Percentiles rank a stretch among this genome's conserved stretches.
These are phyloP conservation scores for Sympetrum striolatum DNA, from an alignment of 2,888 invertebrate genomes.

Conservation along the genomic window DNA sequence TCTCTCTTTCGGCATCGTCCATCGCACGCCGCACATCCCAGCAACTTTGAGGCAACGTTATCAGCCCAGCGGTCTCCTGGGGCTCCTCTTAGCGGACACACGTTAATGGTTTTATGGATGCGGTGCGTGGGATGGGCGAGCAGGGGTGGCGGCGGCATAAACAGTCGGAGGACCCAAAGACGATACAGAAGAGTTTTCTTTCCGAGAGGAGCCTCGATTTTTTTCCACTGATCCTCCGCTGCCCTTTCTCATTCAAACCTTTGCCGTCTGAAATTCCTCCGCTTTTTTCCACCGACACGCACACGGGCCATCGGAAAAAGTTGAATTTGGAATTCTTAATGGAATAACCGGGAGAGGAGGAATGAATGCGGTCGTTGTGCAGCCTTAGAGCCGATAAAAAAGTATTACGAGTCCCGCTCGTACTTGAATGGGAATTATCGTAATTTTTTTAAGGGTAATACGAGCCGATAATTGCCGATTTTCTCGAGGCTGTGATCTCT, in stretches of 20 bases:
- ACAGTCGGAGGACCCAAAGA: background rate
- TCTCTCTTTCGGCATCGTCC: background rate
- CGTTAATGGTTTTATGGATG: conserved; percentile 39
- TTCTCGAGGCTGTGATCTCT: no score
- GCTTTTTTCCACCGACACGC: background rate
- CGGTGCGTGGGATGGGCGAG: background rate
- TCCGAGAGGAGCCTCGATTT: background rate
- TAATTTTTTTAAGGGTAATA: no score
- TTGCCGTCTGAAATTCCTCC: background rate
- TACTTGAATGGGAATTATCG: no score
- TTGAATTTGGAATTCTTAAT: background rate
- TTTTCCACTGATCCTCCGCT: background rate
- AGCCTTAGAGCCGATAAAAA: no score
- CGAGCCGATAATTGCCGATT: no score
- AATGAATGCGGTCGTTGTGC: no score
- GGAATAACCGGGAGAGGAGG: no score
- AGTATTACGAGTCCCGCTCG: no score
- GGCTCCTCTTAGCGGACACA: conserved; percentile 40
- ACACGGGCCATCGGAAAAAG: background rate
- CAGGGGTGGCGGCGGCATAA: background rate
- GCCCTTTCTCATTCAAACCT: background rate
- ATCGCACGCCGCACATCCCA: conserved; percentile 36
- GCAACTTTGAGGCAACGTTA: conserved; percentile 40
- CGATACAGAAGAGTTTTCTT: background rate
- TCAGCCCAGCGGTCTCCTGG: conserved; percentile 19